These are phyloP conservation scores for Helleia helle DNA, from an alignment of 2,888 invertebrate species.

Conservation along the genomic window DNA sequence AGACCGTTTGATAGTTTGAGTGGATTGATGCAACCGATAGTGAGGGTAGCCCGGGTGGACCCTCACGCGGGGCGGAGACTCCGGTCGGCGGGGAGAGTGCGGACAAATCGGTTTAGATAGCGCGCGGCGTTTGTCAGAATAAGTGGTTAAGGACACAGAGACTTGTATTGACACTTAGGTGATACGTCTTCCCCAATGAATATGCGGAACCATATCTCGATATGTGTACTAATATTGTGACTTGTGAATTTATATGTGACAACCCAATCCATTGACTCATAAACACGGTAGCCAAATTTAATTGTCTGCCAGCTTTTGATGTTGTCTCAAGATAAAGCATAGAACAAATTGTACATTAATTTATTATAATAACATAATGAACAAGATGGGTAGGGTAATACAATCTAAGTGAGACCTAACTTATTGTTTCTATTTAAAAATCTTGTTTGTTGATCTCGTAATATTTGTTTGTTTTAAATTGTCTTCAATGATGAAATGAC, in stretches of 20 bases:
- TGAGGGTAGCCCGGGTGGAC: constrained; percentile 78
- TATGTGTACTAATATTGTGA: not conserved
- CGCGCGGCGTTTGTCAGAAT: constrained; percentile 24
- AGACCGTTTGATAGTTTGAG: constrained; percentile 40
- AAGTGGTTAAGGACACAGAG: constrained; percentile 16
- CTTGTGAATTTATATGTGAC: not conserved
- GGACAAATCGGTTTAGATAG: constrained; percentile 37
- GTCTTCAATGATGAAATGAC: too few species aligned
- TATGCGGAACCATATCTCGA: not conserved
- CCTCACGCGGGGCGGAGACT: constrained; percentile 39
- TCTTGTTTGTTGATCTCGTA: too few species aligned
- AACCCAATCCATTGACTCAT: not conserved
- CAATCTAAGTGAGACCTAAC: too few species aligned
- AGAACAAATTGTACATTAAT: not conserved
- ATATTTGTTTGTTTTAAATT: too few species aligned
- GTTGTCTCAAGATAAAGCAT: constrained; percentile 1
- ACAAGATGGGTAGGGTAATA: too few species aligned
- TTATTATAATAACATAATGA: too few species aligned
- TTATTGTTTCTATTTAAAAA: too few species aligned
- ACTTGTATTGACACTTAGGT: constrained; percentile 9
- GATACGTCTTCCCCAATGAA: not conserved
- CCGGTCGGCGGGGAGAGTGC: constrained; percentile 40
- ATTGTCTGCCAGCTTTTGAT: not conserved
- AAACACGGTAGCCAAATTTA: not conserved
- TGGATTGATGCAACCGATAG: constrained; percentile 76